phyloP scores from a whole-genome alignment of 30 jellyfish, hydroid and myxozoan genomes.

The Chironex yamaguchii region DNA sequence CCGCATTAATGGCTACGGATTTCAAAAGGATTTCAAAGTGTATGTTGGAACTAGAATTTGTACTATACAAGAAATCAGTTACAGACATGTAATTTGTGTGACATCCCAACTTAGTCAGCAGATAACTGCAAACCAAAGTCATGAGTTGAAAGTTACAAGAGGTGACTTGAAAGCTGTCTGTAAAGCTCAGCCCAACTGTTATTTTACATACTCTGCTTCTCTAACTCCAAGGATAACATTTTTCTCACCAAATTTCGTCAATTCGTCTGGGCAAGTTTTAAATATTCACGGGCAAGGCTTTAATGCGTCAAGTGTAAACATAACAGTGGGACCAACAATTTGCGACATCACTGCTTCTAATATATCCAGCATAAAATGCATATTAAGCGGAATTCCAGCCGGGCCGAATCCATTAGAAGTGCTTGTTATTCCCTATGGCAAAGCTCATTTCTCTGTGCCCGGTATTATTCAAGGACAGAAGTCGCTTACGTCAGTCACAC shows the following conservation, averaged over 20 bases:
- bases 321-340: constrained; percentile 63
- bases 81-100: constrained; percentile 43
- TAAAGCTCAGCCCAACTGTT: constrained; percentile 15
- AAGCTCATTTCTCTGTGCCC: constrained; percentile 65
- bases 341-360: constrained; percentile 65
- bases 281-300: constrained; percentile 8
- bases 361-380: constrained; percentile 47
- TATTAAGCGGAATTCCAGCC: constrained; percentile 62
- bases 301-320: constrained; percentile 16
- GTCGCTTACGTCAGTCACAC: constrained; percentile 52
- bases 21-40: constrained; percentile 44
- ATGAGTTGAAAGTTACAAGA: constrained; percentile 37
- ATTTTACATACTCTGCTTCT: constrained; percentile 15
- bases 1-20: constrained; percentile 75
- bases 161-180: not conserved
- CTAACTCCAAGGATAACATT: not conserved
- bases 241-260: constrained; percentile 37
- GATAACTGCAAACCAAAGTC: constrained; percentile 16
- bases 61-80: constrained; percentile 51
- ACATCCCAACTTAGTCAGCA: constrained; percentile 56
- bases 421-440: constrained; percentile 55
- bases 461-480: constrained; percentile 50
- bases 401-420: constrained; percentile 72
- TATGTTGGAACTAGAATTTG: constrained; percentile 50
- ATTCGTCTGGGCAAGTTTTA: constrained; percentile 30